Base-by-base conservation (phyloP, 64 coral and sea anemone genomes). In the Montipora foliosa region DNA sequence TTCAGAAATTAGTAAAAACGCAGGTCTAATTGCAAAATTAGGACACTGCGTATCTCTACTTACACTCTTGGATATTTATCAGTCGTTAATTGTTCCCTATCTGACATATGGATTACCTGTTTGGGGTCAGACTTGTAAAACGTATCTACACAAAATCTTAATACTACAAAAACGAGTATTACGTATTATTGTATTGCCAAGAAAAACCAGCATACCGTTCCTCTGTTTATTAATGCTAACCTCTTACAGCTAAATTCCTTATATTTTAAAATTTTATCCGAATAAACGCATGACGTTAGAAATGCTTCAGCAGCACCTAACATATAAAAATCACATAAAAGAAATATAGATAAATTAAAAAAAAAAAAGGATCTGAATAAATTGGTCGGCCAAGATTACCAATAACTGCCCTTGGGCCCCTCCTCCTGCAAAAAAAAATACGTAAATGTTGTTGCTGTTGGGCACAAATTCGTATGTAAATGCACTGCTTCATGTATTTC, bases 151-250 rank as follows among this genome's bases (percentile, higher is more conserved):
- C 52, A 78, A 78, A 71, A 67, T 74, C 25, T 87, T 74, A 74
- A 3, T 89, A 62, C 76, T 47, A 79, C 87, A 89, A 78, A 89
- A 79, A 89, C 74, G 75, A 79, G 74, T 22, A 79, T 57, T 89
- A 47, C 4, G 87, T 53, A 47, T 89, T 5, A 78, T 79, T 89
- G 46, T 58, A 79, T 89, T 78, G 62, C 51, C 17, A 81, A 81
- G 53, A 81, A 22, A 58, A 81, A 81, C 5, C 62, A 70, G 15
- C 44, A 73, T 50, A 70, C 83, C 67, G 13, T 87, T 51, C 83
- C 29, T 9, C 37, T 87, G 48, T 87, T 70, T 84, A 84, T 84
- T 51, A 81, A 81, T 20, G 57, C 79, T 61, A 81, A 58, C 19
- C 15, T 81, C 13, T 8, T 81, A 16, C 79, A 50, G 5, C 16